phyloP scores from a whole-genome alignment of 2,113 vertebrate genomes.

The Neolamprologus devosi region DNA sequence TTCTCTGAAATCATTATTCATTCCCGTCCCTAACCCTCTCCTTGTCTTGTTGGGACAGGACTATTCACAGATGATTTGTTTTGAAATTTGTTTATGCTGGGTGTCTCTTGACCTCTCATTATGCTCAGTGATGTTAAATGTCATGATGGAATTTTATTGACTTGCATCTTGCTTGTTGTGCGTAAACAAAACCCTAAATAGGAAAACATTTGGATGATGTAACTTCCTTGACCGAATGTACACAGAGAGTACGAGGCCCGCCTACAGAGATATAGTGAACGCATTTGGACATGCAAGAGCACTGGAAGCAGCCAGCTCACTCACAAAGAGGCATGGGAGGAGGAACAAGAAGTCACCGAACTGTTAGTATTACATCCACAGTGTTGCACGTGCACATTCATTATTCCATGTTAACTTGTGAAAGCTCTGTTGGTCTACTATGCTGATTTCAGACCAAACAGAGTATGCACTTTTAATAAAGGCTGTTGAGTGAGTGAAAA shows the following conservation, averaged over 20 bases:
- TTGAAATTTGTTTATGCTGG: neutral
- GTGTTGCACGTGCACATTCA: neutral
- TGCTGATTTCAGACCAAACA: neutral
- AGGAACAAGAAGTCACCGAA: constrained; percentile 97
- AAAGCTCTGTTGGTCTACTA: neutral
- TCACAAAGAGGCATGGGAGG: constrained; percentile 97
- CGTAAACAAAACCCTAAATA: neutral
- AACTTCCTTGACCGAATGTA: constrained; percentile 76
- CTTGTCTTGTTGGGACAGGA: neutral
- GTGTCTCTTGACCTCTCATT: neutral
- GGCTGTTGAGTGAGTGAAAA: neutral
- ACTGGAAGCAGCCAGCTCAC: constrained; percentile 96
- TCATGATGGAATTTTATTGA: neutral
- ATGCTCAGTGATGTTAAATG: neutral
- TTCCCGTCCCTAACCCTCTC: neutral
- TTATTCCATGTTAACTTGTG: neutral
- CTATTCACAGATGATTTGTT: neutral
- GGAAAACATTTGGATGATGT: neutral
- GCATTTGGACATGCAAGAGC: constrained; percentile 97
- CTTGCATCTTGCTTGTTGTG: neutral
- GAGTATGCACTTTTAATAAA: neutral
- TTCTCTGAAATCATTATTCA: neutral
- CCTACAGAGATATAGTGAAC: constrained; percentile 81
- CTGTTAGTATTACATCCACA: constrained; percentile 79
- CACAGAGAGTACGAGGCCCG: constrained; percentile 91